phyloP scores from a whole-genome alignment of 2,888 invertebrate species.

The Netelia virgata region DNA sequence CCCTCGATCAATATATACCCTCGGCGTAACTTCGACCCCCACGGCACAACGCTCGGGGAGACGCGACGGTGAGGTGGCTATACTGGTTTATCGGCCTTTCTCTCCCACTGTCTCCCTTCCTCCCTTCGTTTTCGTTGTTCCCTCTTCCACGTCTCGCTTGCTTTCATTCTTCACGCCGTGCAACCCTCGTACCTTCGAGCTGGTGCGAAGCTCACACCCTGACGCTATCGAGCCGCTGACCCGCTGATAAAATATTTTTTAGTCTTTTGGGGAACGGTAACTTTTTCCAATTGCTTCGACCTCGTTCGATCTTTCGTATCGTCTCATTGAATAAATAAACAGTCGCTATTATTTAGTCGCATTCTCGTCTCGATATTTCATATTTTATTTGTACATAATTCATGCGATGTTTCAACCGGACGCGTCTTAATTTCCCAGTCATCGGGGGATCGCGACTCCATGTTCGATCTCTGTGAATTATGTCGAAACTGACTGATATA shows the following conservation, averaged over 20 bases:
- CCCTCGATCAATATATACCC: conserved; percentile 70
- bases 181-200: not conserved
- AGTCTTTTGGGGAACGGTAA: not conserved
- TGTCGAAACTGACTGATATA: conserved; percentile 8
- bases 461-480: conserved; percentile 37
- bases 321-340: not conserved
- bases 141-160: not conserved
- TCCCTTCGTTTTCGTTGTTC: not conserved
- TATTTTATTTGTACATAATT: not conserved
- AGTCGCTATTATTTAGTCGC: not conserved
- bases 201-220: not conserved
- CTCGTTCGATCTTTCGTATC: not conserved
- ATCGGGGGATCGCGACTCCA: conserved; percentile 4
- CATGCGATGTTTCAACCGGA: not conserved
- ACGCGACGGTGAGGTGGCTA: conserved; percentile 32
- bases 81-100: conserved; percentile 35
- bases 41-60: not conserved
- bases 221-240: not conserved
- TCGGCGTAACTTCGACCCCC: conserved; percentile 59
- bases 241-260: not conserved
- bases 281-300: not conserved
- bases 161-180: not conserved
- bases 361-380: not conserved
- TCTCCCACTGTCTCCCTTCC: not conserved
- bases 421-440: conserved; percentile 24